Conservation (phyloP, 2,113 vertebrate genomes). For the Chloropsis hardwickii region DNA sequence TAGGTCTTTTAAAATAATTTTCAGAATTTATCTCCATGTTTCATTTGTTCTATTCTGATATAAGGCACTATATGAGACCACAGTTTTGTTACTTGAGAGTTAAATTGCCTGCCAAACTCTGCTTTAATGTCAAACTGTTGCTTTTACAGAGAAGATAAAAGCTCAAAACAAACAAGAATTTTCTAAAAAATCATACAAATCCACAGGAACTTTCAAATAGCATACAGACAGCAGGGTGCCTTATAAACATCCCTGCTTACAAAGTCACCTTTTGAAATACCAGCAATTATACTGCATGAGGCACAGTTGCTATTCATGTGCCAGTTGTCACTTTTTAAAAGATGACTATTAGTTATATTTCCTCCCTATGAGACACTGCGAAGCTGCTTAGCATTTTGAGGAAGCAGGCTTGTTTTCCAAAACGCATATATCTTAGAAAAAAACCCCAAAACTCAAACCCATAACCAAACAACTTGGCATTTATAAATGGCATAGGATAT, state of each 20-base stretch:
- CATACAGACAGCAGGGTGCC: not conserved
- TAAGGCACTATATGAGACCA: not conserved
- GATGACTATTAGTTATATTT: not conserved
- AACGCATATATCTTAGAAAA: not conserved
- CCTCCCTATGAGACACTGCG: not conserved
- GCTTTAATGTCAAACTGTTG: not conserved
- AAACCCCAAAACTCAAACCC: not conserved
- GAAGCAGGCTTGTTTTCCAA: not conserved
- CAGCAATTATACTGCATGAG: not conserved
- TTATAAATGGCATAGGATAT: not conserved
- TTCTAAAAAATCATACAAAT: not conserved
- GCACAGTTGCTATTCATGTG: not conserved
- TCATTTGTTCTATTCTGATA: not conserved
- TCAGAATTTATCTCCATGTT: not conserved
- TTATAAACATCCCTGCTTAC: not conserved
- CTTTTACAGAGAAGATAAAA: not conserved
- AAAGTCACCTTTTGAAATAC: not conserved
- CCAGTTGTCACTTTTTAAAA: not conserved
- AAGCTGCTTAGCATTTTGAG: not conserved
- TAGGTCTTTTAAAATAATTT: not conserved
- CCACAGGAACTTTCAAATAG: not conserved
- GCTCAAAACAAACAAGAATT: not conserved
- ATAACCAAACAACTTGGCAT: not conserved
- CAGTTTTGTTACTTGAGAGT: not conserved
- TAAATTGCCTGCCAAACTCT: not conserved